Base-by-base conservation (phyloP, 2,888 invertebrate species). In the Epinotia demarniana region DNA sequence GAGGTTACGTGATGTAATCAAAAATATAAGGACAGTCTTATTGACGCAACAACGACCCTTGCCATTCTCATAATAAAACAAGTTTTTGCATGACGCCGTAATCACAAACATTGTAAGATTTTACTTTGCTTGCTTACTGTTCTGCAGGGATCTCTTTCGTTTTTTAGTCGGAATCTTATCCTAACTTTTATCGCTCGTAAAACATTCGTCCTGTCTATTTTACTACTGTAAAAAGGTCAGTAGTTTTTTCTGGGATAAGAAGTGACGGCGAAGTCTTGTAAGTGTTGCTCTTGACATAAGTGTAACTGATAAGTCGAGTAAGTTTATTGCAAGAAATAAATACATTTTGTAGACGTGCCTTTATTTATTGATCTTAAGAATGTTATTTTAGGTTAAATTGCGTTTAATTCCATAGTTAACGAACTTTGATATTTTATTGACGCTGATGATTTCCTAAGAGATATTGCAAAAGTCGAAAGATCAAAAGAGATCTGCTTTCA, bases 161-260 rank as follows among this genome's bases (percentile, higher is more conserved):
- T 68, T 39, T 19, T 68, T 4, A 13, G 57, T 13, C 1, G 43
- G 57, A 16, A 13, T 67, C 57, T 67, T 57, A 11, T 66, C 33
- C n/a, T 6, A 55, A 53, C 53, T 66, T 66, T 53, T 33, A 66
- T 33, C 53, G 66, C 53, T 12, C 53, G 23, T 66, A 60, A 69
- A 60, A 58, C 16, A 23, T 39, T 67, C 53, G 18, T 23, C 46
- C 43, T 60, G 27, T 46, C 27, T n/a, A 19, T 43, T 69, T 60
- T 58, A 69, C 58, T 58, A 69, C 46, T 60, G n/a, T n/a, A 66
- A 60, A 18, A 60, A 46, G 58, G 23, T 27, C 23, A n/a, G 69
- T n/a, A n/a, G 46, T 23, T 11, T 23, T 43, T 19, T 43, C 9
- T 39, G 16, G 23, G 69, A 69, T 69, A 58, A 27, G 8, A 46